Evolutionary conservation across 1,140 invertebrate species (phyloP).

Genomic region (Doryteuthis pealeii): DNA sequence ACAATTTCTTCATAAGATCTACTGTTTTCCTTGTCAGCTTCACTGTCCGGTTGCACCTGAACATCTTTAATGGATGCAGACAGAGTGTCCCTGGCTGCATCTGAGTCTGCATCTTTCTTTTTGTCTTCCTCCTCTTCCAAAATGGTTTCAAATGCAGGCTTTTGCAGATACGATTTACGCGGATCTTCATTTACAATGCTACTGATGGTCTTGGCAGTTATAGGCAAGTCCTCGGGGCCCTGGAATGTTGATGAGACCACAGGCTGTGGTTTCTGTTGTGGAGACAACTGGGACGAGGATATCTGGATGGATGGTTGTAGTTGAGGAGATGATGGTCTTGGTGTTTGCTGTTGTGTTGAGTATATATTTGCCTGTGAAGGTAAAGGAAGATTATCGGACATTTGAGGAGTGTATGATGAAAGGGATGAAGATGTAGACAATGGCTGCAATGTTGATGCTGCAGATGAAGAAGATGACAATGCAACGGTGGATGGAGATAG

Average conservation of each 20-base stretch:
- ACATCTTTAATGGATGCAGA: neutral
- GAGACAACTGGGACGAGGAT: neutral
- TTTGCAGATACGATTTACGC: neutral
- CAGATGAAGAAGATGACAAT: constrained; percentile 2
- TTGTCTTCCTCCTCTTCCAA: constrained; percentile 15
- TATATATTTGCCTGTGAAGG: neutral
- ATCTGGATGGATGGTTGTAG: neutral
- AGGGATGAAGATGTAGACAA: neutral
- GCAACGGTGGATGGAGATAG: constrained; percentile 6
- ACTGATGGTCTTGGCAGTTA: neutral
- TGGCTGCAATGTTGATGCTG: neutral
- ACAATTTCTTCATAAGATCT: constrained; percentile 78
- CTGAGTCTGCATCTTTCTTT: constrained; percentile 10
- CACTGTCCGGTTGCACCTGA: neutral
- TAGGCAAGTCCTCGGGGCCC: neutral
- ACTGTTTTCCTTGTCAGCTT: constrained; percentile 66
- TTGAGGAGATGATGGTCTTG: constrained; percentile 11
- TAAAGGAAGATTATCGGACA: constrained; percentile 1
- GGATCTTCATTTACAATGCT: neutral
- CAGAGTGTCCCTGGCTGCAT: neutral
- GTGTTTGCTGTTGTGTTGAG: neutral
- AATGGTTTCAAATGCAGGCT: neutral
- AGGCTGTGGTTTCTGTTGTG: neutral
- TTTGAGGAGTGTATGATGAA: neutral
- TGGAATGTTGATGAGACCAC: constrained; percentile 8